Evolutionary conservation across 2,113 vertebrate species (phyloP).

Genomic region (Catharus fuscescens): DNA sequence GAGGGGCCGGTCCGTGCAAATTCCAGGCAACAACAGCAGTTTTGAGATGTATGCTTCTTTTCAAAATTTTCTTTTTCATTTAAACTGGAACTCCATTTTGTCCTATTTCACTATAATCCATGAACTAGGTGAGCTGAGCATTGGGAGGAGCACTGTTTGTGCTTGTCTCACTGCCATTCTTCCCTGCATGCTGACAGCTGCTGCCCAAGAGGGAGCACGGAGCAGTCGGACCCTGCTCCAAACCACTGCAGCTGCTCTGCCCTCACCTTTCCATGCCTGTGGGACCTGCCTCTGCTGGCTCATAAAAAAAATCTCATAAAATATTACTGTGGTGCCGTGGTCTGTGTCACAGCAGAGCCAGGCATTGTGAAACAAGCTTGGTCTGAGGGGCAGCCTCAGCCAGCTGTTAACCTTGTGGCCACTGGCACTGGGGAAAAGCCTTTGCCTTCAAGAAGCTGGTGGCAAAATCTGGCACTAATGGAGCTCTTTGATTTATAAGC

Average conservation of each 20-base stretch:
- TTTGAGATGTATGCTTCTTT: neutral
- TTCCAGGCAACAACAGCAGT: neutral
- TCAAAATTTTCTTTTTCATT: neutral
- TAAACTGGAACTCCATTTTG: neutral
- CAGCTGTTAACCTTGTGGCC: neutral
- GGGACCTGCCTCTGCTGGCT: neutral
- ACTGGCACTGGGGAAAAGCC: neutral
- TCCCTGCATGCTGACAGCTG: accelerated
- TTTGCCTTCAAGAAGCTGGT: neutral
- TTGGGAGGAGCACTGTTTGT: accelerated
- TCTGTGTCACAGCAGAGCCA: neutral
- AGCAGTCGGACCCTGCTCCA: neutral
- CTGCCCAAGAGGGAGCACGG: neutral
- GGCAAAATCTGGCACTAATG: neutral
- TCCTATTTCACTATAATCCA: neutral
- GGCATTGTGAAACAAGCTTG: neutral
- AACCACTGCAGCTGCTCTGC: neutral
- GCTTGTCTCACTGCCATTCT: neutral
- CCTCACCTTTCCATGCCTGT: neutral
- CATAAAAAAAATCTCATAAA: conserved; percentile 12
- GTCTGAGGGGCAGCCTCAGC: neutral
- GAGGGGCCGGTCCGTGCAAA: neutral
- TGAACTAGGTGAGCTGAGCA: neutral
- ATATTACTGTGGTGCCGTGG: neutral
- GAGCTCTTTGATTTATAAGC: conserved; percentile 13